These are phyloP conservation scores for Mesorhabditis belari DNA, from an alignment of 2,888 invertebrate species.

Conservation along the genomic window DNA sequence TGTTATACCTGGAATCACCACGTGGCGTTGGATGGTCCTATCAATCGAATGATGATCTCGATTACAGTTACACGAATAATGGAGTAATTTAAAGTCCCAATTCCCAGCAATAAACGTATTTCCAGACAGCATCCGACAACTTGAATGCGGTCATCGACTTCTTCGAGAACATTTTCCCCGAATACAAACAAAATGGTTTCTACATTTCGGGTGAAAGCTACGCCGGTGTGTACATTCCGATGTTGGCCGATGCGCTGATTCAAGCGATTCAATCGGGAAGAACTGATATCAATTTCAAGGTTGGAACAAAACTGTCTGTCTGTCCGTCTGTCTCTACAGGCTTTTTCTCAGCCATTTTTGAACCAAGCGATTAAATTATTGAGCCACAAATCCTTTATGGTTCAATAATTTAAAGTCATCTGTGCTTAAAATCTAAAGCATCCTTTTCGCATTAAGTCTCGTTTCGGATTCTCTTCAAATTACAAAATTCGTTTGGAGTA, in stretches of 20 bases:
- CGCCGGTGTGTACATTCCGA: slow-evolving; percentile 31
- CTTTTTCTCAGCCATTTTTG: too few species aligned
- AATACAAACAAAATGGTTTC: slow-evolving; percentile 17
- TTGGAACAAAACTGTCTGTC: too few species aligned
- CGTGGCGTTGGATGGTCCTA: slow-evolving; percentile 61
- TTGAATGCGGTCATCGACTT: slow-evolving; percentile 56
- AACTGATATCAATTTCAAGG: slow-evolving; percentile 21
- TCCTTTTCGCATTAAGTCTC: too few species aligned
- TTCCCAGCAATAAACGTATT: not conserved
- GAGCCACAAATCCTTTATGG: not conserved
- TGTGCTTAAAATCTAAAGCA: too few species aligned
- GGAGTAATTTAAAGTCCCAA: slow-evolving; percentile 8
- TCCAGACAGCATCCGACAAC: slow-evolving; percentile 56
- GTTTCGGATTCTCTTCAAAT: too few species aligned
- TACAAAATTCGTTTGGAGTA: too few species aligned
- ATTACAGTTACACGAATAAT: slow-evolving; percentile 25
- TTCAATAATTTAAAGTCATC: too few species aligned
- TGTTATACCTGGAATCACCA: slow-evolving; percentile 59
- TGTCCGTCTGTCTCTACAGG: too few species aligned
- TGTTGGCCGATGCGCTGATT: slow-evolving; percentile 14
- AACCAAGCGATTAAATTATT: too few species aligned
- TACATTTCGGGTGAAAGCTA: slow-evolving; percentile 36
- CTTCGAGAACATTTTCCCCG: slow-evolving; percentile 18
- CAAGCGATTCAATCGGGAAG: slow-evolving; percentile 17
- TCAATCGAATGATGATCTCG: slow-evolving; percentile 27